A percentile compares a stretch with the other conserved stretches of the same genome.
phyloP scores from a whole-genome alignment of 2,888 invertebrate species.

The Epinotia bilunana region DNA sequence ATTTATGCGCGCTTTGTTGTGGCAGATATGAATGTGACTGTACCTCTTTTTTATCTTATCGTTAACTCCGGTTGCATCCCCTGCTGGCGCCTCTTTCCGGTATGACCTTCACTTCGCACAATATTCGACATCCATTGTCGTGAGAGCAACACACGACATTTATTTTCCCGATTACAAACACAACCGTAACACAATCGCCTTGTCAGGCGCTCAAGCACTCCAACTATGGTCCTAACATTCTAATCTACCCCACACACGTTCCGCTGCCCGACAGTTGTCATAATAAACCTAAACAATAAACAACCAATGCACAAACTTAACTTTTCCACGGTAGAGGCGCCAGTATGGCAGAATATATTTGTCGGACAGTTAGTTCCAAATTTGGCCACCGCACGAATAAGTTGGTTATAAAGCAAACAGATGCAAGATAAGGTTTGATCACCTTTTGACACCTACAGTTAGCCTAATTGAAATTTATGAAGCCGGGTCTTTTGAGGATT shows the following conservation, averaged over 20 bases:
- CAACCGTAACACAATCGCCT: neutral
- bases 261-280: slow-evolving; percentile 53
- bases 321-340: neutral
- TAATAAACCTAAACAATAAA: slow-evolving; percentile 71
- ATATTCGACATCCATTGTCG: neutral
- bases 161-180: neutral
- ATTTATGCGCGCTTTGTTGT: too few relatives aligned
- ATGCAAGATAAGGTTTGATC: slow-evolving; percentile 67
- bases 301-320: slow-evolving; percentile 44
- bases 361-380: slow-evolving; percentile 18
- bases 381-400: slow-evolving; percentile 51
- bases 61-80: too few relatives aligned
- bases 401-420: slow-evolving; percentile 48
- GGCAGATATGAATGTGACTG: too few relatives aligned
- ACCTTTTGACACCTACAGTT: slow-evolving; percentile 67
- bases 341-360: neutral
- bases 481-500: slow-evolving; percentile 60
- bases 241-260: slow-evolving; percentile 38
- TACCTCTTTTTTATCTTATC: too few relatives aligned
- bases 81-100: neutral
- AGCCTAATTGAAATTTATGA: slow-evolving; percentile 81
- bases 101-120: neutral
- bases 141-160: neutral
- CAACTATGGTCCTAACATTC: slow-evolving; percentile 3
- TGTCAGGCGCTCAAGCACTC: slow-evolving; percentile 2